Conservation (phyloP, 2,113 vertebrate species). For the Dipodomys merriami region DNA sequence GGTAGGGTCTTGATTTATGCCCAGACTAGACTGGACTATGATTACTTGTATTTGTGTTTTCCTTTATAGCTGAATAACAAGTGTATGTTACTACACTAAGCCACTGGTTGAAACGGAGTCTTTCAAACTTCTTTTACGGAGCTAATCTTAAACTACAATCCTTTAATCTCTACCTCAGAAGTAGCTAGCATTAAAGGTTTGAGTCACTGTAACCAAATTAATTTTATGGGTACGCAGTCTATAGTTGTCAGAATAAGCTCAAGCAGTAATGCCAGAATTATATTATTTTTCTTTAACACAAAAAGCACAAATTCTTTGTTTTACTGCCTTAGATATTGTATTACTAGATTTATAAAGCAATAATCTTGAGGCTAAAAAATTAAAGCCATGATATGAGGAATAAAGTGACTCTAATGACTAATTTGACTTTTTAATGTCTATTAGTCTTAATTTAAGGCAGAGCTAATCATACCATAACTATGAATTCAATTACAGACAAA, state of each 20-base stretch:
- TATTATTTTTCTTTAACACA: not conserved
- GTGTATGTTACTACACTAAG: no score
- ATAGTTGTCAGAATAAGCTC: not conserved
- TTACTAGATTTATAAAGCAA: conserved; percentile 13
- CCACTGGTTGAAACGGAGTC: no score
- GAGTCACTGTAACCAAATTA: no score
- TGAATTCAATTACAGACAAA: conserved; percentile 41
- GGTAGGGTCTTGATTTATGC: no score
- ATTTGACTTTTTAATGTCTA: not conserved
- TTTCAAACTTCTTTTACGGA: no score
- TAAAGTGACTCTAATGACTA: conserved; percentile 31
- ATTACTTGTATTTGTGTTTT: no score
- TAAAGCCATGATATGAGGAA: not conserved
- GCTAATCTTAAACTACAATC: no score
- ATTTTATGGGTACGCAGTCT: not conserved
- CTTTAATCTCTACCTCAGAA: not conserved
- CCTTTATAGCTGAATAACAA: no score
- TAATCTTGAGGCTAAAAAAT: not conserved
- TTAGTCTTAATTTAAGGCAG: conserved; percentile 11
- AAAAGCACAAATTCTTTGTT: not conserved
- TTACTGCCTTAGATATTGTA: not conserved
- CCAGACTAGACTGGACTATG: no score
- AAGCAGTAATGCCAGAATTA: not conserved
- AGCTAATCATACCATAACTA: conserved; percentile 26
- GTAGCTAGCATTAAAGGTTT: no score